Base-by-base conservation (phyloP, 2,888 invertebrate genomes). In the Papilio protenor region DNA sequence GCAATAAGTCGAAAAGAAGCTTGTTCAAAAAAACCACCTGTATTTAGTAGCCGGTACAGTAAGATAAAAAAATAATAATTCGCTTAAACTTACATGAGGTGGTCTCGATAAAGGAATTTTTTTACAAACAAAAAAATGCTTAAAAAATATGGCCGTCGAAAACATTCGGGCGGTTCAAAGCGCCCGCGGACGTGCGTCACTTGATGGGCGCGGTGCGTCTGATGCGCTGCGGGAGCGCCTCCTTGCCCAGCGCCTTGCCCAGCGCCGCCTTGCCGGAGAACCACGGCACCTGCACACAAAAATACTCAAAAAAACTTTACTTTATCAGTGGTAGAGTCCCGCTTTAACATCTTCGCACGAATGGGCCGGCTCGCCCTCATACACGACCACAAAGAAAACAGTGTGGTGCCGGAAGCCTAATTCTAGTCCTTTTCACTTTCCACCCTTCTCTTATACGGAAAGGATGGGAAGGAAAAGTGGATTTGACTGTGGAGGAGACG, bases 71-170 rank as follows among this genome's bases (percentile, higher is more conserved):
- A 77, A 82, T 59, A 86, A 89, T 88, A 85, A 91, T 91, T 91
- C 85, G 85, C 91, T 92, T 92, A 92, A 89, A 85, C 91, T 91
- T 90, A 88, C 86, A 87, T 84, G 81, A 80, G 79, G 80, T 81
- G 81, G 81, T 69, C 83, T 83, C 83, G 82, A 83, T 83, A 85
- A 84, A 84, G 84, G 79, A 86, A 85, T 87, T 85, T 85, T 76
- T 73, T 77, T 70, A 83, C 81, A 80, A 81, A 84, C 82, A 40
- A 84, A 83, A 86, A 85, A 83, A 80, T 77, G 69, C 84, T 85
- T 85, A 85, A 80, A 85, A 86, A 88, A 86, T 83, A 84, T 82
- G 83, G 73, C 78, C 77, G 66, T 84, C 82, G 72, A 84, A 84
- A 85, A 83, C 64, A 64, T 49, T 45, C 66, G 12, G 40, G 70